Base-by-base conservation (phyloP, 2,113 vertebrate genomes). In the Heliornis fulica region DNA sequence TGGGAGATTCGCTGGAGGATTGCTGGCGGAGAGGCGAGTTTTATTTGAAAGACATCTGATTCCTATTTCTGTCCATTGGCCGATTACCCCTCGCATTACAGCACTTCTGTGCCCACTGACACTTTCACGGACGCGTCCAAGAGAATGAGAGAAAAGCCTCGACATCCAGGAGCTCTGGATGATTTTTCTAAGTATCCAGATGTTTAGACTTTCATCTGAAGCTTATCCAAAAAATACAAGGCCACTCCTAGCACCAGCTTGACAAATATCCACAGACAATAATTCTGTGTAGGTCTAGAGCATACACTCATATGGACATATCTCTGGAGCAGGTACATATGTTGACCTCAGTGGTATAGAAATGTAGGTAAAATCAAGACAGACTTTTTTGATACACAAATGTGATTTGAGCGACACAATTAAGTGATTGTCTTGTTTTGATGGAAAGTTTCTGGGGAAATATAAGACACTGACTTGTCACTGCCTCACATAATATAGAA, bases 11-110 rank as follows among this genome's bases (percentile, higher is more conserved):
- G 0, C 94, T 95, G 70, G 82, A 95, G 86, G 86, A 92, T 89
- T 87, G 83, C 48, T 89, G 92, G 80, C 95, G 75, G 90, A 93
- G 61, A 90, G 40, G 51, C 5, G 1, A 92, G 22, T 75, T 94
- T 92, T 92, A 86, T 86, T 86, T 90, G 83, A 94, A 92, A 89
- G 85, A 90, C 96, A 96, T 96, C 88, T 97, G 96, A 96, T 95
- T 94, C 72, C 45, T 93, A 90, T 96, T 96, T 93, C 90, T 95
- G 92, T 93, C 92, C 80, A n/a, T 53, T 80, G 91, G 61, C 87
- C 50, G 68, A 91, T 88, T 93, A 92, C 1, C 14, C 66, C 31
- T 85, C 11, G 2, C 43, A 17, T 92, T 96, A 93, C 88, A 94
- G 79, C 60, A 81, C 36, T 90, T 94, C 71, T 92, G 92, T 95